phyloP scores from a whole-genome alignment of 2,888 invertebrate species.

The Bhutanitis thaidina region DNA sequence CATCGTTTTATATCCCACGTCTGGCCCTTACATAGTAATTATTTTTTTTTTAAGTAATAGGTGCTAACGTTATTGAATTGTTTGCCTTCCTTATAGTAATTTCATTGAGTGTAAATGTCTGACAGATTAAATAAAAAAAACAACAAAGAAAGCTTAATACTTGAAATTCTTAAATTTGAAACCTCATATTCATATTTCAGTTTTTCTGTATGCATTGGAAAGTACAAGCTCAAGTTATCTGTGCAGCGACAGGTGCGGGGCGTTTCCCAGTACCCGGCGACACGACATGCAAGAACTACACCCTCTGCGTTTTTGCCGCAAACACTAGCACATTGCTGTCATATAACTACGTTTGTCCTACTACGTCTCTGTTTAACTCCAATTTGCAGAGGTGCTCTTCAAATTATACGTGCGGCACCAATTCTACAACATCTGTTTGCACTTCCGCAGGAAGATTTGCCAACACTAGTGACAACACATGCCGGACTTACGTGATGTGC shows the following conservation, averaged over 20 bases:
- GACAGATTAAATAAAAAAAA: too few relatives aligned
- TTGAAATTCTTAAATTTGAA: too few relatives aligned
- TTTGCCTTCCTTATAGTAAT: too few relatives aligned
- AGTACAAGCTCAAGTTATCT: constrained; percentile 24
- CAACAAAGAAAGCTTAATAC: background rate
- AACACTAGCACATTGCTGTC: constrained; percentile 24
- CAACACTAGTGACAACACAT: constrained; percentile 38
- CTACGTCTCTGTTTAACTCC: constrained; percentile 36
- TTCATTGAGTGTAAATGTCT: too few relatives aligned
- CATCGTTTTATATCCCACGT: too few relatives aligned
- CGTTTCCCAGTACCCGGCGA: constrained; percentile 40
- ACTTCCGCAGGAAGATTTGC: constrained; percentile 32
- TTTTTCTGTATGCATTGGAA: background rate
- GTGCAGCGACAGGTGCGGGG: constrained; percentile 31
- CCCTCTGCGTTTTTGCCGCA: constrained; percentile 32
- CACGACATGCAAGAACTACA: constrained; percentile 41
- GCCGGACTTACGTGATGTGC: constrained; percentile 41
- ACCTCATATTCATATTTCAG: background rate
- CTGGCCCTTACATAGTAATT: too few relatives aligned
- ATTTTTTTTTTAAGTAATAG: too few relatives aligned
- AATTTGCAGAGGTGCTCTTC: constrained; percentile 31
- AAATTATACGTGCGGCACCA: constrained; percentile 43
- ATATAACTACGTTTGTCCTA: constrained; percentile 33
- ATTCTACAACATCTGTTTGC: constrained; percentile 33
- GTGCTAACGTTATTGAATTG: too few relatives aligned